Conservation (phyloP, 2,888 invertebrate species). For the Pharmacophagus antenor region DNA sequence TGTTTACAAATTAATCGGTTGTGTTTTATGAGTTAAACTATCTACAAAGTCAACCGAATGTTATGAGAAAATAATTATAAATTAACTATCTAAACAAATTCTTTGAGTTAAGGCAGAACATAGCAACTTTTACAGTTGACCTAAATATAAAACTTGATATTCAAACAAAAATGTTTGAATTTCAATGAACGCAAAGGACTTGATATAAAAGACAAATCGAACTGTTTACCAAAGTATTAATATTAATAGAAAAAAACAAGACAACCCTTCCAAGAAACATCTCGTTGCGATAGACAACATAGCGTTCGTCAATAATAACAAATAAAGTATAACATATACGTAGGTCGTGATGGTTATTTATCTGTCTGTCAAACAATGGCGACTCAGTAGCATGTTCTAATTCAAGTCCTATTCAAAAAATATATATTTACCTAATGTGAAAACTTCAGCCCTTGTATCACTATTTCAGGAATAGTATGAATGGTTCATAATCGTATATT, state of each 20-base stretch:
- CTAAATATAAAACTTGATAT: slow-evolving; percentile 14
- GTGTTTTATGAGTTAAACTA: not conserved
- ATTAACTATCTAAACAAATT: not conserved
- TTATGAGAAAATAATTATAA: not conserved
- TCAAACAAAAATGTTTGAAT: slow-evolving; percentile 15
- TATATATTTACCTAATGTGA: slow-evolving; percentile 73
- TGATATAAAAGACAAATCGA: not conserved
- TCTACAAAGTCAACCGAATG: slow-evolving; percentile 28
- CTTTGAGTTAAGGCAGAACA: not conserved
- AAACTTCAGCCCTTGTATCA: slow-evolving; percentile 70
- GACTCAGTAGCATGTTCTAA: slow-evolving; percentile 63
- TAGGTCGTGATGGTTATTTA: slow-evolving; percentile 46
- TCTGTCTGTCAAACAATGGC: slow-evolving; percentile 76
- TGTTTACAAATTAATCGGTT: slow-evolving; percentile 1
- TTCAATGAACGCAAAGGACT: slow-evolving; percentile 5
- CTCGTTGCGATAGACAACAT: slow-evolving; percentile 28
- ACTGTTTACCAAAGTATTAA: slow-evolving; percentile 18
- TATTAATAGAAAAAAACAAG: slow-evolving; percentile 38
- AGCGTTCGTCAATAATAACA: slow-evolving; percentile 45
- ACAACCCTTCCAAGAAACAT: slow-evolving; percentile 13
- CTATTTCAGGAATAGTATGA: slow-evolving; percentile 67
- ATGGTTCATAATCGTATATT: slow-evolving; percentile 75
- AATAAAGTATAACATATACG: slow-evolving; percentile 42
- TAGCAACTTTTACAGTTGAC: slow-evolving; percentile 12
- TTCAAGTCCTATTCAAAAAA: slow-evolving; percentile 51